Conservation (phyloP, 2,888 invertebrate species). For the Diadegma fenestrale region DNA sequence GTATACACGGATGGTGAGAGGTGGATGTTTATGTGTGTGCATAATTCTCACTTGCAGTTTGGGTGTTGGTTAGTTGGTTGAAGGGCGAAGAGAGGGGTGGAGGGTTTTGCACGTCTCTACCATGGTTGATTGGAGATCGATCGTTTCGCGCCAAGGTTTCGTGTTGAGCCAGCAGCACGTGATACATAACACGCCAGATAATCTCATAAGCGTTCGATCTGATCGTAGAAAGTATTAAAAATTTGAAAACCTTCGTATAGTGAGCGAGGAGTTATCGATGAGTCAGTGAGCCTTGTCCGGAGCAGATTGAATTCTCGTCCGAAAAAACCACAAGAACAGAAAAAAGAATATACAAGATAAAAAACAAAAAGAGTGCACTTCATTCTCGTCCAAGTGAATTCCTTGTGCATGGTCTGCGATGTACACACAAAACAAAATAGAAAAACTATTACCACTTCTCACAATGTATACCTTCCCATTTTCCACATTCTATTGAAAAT, state of each 20-base stretch:
- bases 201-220: conserved; percentile 39
- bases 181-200: conserved; percentile 34
- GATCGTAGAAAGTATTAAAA: conserved; percentile 12
- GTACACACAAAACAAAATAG: neutral
- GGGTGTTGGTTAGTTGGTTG: conserved; percentile 15
- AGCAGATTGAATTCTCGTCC: conserved; percentile 2
- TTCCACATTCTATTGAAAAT: conserved; percentile 20
- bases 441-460: neutral
- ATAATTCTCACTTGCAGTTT: conserved; percentile 36
- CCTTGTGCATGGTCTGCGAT: neutral
- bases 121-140: conserved; percentile 57
- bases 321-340: neutral
- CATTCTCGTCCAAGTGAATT: neutral
- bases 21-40: conserved; percentile 44
- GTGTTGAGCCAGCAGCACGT: conserved; percentile 4
- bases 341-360: neutral
- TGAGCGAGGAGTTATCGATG: conserved; percentile 10
- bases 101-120: conserved; percentile 42
- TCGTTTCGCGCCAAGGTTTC: conserved; percentile 34
- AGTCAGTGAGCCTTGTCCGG: neutral
- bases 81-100: neutral
- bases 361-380: neutral
- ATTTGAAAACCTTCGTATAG: neutral
- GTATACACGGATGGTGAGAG: conserved; percentile 15
- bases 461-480: conserved; percentile 17